phyloP scores from a whole-genome alignment of 2,113 vertebrate species.

The Vidua macroura region DNA sequence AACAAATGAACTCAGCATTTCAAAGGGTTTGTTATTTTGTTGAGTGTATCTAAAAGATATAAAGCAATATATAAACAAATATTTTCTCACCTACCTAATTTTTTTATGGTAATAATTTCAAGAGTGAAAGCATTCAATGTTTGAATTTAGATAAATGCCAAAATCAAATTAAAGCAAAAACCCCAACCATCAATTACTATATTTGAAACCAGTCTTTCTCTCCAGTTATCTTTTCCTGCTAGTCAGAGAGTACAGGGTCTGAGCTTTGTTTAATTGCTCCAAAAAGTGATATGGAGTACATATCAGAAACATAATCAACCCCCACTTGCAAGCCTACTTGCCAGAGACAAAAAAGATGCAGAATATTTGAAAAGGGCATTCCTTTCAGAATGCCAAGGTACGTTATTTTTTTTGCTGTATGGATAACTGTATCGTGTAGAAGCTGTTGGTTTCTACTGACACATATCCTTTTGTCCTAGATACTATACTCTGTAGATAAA shows the following conservation, averaged over 20 bases:
- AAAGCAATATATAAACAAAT: neutral
- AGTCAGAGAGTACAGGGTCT: neutral
- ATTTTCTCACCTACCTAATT: neutral
- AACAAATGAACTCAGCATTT: neutral
- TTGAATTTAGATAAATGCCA: neutral
- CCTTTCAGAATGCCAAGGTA: constrained; percentile 1
- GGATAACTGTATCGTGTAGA: neutral
- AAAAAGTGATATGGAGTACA: neutral
- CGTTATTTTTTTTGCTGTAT: neutral
- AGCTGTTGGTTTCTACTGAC: neutral
- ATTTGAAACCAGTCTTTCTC: neutral
- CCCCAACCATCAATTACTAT: neutral
- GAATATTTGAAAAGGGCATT: constrained; percentile 3
- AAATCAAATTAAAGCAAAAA: neutral
- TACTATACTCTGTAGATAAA: neutral
- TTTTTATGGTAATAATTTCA: neutral
- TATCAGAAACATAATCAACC: neutral
- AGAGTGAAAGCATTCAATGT: neutral
- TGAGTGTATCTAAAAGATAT: neutral
- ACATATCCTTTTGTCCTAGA: neutral
- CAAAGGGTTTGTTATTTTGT: neutral
- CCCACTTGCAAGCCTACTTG: neutral
- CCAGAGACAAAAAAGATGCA: constrained; percentile 23
- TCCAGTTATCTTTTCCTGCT: neutral
- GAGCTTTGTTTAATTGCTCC: neutral